Evolutionary conservation across 2,113 vertebrate genomes (phyloP).

Genomic region (Pterocles gutturalis): DNA sequence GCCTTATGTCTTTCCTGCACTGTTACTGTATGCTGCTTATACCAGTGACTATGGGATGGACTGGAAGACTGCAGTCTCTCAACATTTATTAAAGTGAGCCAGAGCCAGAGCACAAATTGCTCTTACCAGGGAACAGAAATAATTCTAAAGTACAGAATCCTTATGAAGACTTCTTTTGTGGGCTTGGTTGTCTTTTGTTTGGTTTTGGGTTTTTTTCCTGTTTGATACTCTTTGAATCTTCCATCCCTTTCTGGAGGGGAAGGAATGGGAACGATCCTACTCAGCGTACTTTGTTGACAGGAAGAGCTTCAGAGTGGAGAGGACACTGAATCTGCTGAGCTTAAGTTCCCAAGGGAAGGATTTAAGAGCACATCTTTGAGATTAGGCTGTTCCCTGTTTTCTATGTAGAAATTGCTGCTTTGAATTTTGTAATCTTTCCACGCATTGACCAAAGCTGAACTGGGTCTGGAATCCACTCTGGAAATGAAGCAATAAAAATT

Average conservation of each 20-base stretch:
- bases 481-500: not conserved
- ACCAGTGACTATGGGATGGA: not conserved
- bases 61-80: not conserved
- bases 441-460: not conserved
- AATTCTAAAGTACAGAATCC: not conserved
- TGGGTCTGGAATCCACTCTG: not conserved
- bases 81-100: not conserved
- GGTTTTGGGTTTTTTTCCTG: not conserved
- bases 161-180: not conserved
- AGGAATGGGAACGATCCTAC: not conserved
- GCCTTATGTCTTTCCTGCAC: not conserved
- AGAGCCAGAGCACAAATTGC: not conserved
- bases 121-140: not conserved
- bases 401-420: not conserved
- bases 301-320: not conserved
- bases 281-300: not conserved
- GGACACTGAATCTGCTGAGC: rapidly evolving
- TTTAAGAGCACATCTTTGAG: not conserved
- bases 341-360: not conserved
- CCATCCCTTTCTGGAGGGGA: not conserved
- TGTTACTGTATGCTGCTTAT: not conserved
- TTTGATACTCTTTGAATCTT: not conserved
- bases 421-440: not conserved
- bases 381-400: not conserved
- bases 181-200: too few relatives aligned